Conservation (phyloP, 2,888 invertebrate species). For the Odontothrips loti region DNA sequence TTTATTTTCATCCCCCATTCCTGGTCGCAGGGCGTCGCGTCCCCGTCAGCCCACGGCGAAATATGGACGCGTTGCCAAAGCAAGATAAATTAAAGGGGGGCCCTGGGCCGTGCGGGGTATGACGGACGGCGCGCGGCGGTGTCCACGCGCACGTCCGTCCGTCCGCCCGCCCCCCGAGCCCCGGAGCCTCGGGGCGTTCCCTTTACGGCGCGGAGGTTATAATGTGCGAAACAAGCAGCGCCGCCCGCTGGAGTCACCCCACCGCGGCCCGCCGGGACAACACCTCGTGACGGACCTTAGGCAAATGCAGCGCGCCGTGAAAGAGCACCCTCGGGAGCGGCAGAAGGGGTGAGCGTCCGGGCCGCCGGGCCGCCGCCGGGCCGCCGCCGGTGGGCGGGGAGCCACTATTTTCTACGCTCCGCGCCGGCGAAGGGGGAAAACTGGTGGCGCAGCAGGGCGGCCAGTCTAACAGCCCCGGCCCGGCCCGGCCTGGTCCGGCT, state of each 20-base stretch:
- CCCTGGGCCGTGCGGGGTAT: neutral
- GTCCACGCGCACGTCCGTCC: neutral
- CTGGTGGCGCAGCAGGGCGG: neutral
- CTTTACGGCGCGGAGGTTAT: too few relatives aligned
- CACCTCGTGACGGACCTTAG: conserved; percentile 16
- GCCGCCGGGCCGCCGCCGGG: conserved; percentile 13
- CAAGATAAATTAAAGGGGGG: conserved; percentile 1
- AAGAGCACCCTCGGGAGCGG: conserved; percentile 28
- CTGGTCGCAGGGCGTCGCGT: neutral
- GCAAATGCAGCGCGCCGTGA: conserved; percentile 7
- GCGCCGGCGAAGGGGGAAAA: neutral
- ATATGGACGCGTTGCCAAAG: conserved; percentile 11
- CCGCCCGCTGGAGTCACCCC: neutral
- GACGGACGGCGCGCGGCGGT: too few relatives aligned
- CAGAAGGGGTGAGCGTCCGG: neutral
- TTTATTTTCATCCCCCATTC: conserved; percentile 25
- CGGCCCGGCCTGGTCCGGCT: too few relatives aligned
- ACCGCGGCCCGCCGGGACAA: neutral
- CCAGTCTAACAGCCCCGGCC: too few relatives aligned
- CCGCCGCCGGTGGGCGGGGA: conserved; percentile 9
- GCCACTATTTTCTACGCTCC: neutral
- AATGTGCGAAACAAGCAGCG: too few relatives aligned
- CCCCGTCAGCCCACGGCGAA: neutral
- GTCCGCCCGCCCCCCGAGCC: neutral
- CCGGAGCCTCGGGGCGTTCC: neutral